Base-by-base conservation (phyloP, 2,888 invertebrate species). In the Spisula subtruncata region DNA sequence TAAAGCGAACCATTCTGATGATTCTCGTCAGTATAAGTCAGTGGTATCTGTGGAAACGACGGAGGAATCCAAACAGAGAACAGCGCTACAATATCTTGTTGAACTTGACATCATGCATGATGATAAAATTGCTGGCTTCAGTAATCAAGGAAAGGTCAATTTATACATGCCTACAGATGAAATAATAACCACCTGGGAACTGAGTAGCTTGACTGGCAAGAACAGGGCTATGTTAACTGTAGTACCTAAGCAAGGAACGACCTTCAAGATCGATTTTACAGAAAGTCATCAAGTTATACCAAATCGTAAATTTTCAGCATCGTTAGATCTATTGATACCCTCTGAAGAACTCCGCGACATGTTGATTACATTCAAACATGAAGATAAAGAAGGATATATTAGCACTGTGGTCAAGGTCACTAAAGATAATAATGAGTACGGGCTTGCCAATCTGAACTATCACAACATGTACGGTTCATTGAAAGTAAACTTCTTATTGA, bases 241-340 rank as follows among this genome's bases (percentile, higher is more conserved):
- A 18, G 20, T n/a, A 29, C 92, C 92, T 35, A 48, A 35, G 29
- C 66, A 90, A 51, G 88, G 88, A 82, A 92, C 89, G 51, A 60
- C 83, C 29, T 91, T 92, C 75, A 92, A 92, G 79, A 54, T 92
- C 0, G 84, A 89, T 46, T 83, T 92, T 46, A 83, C 81, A 10
- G 85, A 91, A 35, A 88, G 83, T 12, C 89, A 89, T 35, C 90
- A 91, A 66, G 25, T 81, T 0, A 25, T 66, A 16, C 48, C 83
- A 48, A 87, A 86, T 79, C 82, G 87, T 56, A 90, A 89, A 83
- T 88, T 92, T 46, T 79, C 83, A 10, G 81, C 90, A 46, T 86
- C 75, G 6, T 90, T 94, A 48, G 90, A 93, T 25, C 81, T 93
- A 46, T 35, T 91, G 25, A 92, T 93, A 35, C 94, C 94, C n/a